Conservation (phyloP, 1,140 invertebrate genomes). For the Scaptomyza hsui region DNA sequence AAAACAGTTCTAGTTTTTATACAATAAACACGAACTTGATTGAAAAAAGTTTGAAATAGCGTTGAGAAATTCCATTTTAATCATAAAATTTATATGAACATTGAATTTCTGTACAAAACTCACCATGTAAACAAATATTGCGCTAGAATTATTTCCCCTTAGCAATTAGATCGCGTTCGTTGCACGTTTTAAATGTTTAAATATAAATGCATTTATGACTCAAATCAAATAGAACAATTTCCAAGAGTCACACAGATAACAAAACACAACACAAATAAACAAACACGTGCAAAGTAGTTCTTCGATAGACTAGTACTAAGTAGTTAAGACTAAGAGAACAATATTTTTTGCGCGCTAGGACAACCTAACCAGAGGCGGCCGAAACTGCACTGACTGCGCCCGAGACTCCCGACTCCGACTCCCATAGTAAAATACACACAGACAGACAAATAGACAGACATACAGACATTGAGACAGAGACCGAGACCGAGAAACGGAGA, state of each 20-base stretch:
- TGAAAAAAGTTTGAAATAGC: background rate
- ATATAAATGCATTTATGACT: constrained; percentile 9
- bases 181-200: constrained; percentile 6
- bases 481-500: constrained; percentile 24
- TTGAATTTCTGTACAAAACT: constrained; percentile 20
- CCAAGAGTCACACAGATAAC: constrained; percentile 15
- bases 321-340: constrained; percentile 23
- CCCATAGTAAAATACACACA: constrained; percentile 8
- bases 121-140: constrained; percentile 34
- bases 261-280: constrained; percentile 16
- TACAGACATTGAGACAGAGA: too few species aligned
- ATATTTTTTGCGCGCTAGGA: constrained; percentile 40
- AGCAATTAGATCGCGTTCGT: constrained; percentile 3
- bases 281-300: constrained; percentile 23
- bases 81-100: background rate
- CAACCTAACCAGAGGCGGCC: constrained; percentile 66
- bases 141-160: background rate
- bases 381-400: constrained; percentile 67
- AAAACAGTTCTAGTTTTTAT: background rate
- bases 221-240: constrained; percentile 8
- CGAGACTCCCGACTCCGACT: constrained; percentile 44
- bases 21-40: background rate
- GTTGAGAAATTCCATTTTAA: background rate
- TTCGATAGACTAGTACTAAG: constrained; percentile 16
- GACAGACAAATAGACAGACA: background rate